A percentile compares a stretch with the other conserved stretches of the same genome.
phyloP scores from a whole-genome alignment of 2,888 invertebrate genomes.

The Creontiades dilutus region DNA sequence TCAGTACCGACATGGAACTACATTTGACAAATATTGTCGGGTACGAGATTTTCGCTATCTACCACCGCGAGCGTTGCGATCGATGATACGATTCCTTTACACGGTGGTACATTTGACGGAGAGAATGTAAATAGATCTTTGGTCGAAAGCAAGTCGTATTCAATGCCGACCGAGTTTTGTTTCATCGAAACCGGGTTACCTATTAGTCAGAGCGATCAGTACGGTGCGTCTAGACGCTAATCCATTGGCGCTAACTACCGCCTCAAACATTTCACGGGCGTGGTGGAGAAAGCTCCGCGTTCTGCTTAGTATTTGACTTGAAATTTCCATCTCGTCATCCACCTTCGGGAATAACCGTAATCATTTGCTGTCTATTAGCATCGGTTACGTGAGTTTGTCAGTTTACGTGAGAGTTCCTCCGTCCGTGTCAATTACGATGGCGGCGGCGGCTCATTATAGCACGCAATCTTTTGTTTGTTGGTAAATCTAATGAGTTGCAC shows the following conservation, averaged over 20 bases:
- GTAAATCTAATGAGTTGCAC: background rate
- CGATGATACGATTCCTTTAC: too few relatives aligned
- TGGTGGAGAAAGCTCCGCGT: background rate
- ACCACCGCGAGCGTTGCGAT: too few relatives aligned
- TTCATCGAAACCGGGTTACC: constrained; percentile 21
- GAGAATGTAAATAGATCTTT: background rate
- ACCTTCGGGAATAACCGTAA: constrained; percentile 14
- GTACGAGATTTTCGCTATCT: too few relatives aligned
- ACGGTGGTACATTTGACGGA: too few relatives aligned
- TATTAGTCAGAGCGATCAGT: background rate
- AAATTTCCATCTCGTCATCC: background rate
- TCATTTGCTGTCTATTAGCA: constrained; percentile 17
- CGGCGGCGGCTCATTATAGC: constrained; percentile 1
- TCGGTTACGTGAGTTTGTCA: background rate
- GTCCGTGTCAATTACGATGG: background rate
- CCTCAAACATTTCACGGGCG: background rate
- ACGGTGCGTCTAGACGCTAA: background rate
- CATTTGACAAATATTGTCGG: too few relatives aligned
- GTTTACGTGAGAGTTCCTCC: background rate
- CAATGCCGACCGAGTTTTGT: background rate
- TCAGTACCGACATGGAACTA: too few relatives aligned
- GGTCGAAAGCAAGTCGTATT: background rate
- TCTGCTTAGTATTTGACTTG: background rate
- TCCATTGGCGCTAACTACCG: background rate
- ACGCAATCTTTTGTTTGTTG: constrained; percentile 26